phyloP scores from a whole-genome alignment of 2,797 vertebrate genomes.

The Bothrops alternatus region DNA sequence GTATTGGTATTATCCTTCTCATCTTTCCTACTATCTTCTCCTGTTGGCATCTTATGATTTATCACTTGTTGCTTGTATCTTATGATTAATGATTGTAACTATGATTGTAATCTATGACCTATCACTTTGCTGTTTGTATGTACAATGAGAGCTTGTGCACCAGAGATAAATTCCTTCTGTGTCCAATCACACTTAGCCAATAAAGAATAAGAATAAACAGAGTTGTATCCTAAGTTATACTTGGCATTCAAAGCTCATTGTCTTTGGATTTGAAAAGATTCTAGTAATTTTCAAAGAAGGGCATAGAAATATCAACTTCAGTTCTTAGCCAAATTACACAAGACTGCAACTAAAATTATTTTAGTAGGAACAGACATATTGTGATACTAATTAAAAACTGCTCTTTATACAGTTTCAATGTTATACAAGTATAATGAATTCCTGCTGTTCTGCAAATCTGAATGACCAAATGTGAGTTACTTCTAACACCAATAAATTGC shows the following conservation, averaged over 20 bases:
- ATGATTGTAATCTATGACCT: background rate
- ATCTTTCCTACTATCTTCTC: background rate
- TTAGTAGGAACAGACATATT: background rate
- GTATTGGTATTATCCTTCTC: background rate
- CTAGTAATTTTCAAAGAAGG: background rate
- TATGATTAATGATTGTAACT: background rate
- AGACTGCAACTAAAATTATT: background rate
- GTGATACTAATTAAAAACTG: slow-evolving; percentile 29
- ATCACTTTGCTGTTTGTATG: background rate
- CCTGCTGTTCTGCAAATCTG: background rate
- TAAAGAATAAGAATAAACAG: background rate
- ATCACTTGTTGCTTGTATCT: background rate
- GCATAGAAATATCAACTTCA: background rate
- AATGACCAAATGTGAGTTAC: background rate
- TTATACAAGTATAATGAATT: slow-evolving; percentile 21
- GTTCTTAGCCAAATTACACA: background rate
- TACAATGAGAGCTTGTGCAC: background rate
- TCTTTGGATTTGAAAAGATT: background rate
- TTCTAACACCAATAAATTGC: background rate
- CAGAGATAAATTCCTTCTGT: background rate
- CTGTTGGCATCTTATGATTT: background rate
- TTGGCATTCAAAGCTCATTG: background rate
- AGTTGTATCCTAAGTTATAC: background rate
- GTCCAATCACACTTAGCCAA: background rate
- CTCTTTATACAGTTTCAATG: slow-evolving; percentile 20